Base-by-base conservation (phyloP, 2,113 vertebrate species). In the Boleophthalmus pectinirostris region DNA sequence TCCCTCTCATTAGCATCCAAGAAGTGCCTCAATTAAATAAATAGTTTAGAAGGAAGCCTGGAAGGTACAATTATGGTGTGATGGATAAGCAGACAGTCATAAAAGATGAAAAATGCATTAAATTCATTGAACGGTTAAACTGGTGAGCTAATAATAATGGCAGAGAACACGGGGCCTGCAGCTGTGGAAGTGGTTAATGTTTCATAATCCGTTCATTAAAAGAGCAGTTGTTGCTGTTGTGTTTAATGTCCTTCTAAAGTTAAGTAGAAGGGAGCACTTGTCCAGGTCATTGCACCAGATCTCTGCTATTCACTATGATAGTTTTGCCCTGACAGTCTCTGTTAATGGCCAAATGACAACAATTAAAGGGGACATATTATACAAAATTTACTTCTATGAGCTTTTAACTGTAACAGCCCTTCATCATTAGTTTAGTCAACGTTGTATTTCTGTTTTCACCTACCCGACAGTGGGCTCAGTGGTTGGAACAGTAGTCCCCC, bases 1-100 rank as follows among this genome's bases (percentile, higher is more conserved):
- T 12, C 33, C 61, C 11, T 64, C 18, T 43, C 29, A 43, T 64
- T 64, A 64, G 60, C 60, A 64, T 64, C 33, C 18, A 64, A 64
- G 20, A 38, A 64, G 16, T 38, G 33, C 18, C 38, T 64, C 61
- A 16, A 20, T 64, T 64, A 43, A 64, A 38, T 64, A 43, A 64
- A 64, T 61, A 18, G n/a, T 21, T 47, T 23, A 20, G 21, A 14
- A 12, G 12, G 29, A 60, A 64, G 21, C 35, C 10, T n/a, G 29
- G 68, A 54, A 79, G 58, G 0, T 49, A 43, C n/a, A 12, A 49
- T 12, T 21, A 66, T 16, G 24, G n/a, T 13, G 9, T 64, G 61
- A 43, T 64, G 33, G 61, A 61, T 18, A 61, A 33, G 58, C 58
- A 43, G 29, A 43, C 61, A 38, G 20, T 11, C 61, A 64, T 64